A percentile compares a stretch with the other conserved stretches of the same genome.
These are phyloP conservation scores for Gadopsis bispinosus DNA, from an alignment of 2,797 vertebrate genomes.

Conservation along the genomic window DNA sequence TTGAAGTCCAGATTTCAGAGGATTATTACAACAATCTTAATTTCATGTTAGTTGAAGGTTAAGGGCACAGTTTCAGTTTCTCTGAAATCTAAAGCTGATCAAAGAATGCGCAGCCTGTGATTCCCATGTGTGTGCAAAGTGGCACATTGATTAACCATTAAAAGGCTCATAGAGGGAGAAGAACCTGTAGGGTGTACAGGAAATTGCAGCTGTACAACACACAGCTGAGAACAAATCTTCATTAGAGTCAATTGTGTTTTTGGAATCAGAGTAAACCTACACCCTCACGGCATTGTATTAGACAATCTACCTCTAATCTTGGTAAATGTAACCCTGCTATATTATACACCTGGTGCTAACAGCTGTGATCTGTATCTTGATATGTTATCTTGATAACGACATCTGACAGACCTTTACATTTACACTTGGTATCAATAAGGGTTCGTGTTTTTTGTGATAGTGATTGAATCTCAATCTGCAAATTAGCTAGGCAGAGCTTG, in stretches of 20 bases:
- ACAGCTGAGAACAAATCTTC: conserved; percentile 9
- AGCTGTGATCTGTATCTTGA: not conserved
- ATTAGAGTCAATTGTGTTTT: not conserved
- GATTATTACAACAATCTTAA: conserved; percentile 65
- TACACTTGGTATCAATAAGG: not conserved
- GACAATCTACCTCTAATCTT: not conserved
- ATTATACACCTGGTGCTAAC: not conserved
- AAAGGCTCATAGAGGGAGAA: conserved; percentile 20
- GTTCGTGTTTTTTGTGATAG: not conserved
- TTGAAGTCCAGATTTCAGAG: conserved; percentile 63
- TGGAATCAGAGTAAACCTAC: not conserved
- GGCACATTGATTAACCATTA: conserved; percentile 50
- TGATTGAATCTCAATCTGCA: not conserved
- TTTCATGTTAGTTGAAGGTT: conserved; percentile 37
- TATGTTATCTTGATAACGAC: not conserved
- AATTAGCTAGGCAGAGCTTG: not conserved
- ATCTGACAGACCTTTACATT: not conserved
- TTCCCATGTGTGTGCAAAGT: conserved; percentile 39
- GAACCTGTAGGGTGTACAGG: conserved; percentile 20
- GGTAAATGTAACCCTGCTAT: not conserved
- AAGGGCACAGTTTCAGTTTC: not conserved
- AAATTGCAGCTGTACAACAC: conserved; percentile 14
- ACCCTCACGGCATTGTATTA: not conserved
- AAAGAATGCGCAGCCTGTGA: conserved; percentile 7
- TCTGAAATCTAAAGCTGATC: conserved; percentile 16